Base-by-base conservation (phyloP, 1,140 invertebrate genomes). In the Venustaconcha ellipsiformis region DNA sequence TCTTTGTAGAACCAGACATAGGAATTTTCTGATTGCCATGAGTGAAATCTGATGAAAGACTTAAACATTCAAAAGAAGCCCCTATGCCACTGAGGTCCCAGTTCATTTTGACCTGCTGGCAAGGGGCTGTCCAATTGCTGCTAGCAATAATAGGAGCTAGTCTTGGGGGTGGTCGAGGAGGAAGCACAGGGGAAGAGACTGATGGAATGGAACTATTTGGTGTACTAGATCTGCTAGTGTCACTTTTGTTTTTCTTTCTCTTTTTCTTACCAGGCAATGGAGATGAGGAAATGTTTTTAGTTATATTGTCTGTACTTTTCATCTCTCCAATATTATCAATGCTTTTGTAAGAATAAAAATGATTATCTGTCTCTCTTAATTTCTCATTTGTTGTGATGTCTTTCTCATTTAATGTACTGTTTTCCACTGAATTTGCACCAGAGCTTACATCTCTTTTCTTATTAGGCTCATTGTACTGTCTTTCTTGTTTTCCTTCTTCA, bases 91-190 rank as follows among this genome's bases (percentile, higher is more conserved):
- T 65, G 48, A 20, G 69, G 67, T 56, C 67, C 73, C 58, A 59
- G 73, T 20, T 67, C 48, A 60, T 12, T 60, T 14, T 37, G n/a
- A 20, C 57, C 23, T 13, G 30, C 23, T 17, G 14, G 23, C 18
- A 77, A 67, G 12, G 37, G 20, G 37, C 65, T 67, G 20, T 67
- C 20, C 17, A 26, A 62, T 17, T 57, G 37, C 55, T 72, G 20
- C 56, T 15, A 15, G 48, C 18, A 14, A 57, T 23, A 48, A 77
- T 72, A 18, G 79, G 79, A 48, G 66, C 76, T 55, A 81, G 60
- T 67, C 79, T 73, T 1, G 74, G 70, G 14, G 79, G 76, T 13
- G 79, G 75, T 26, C 71, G 60, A 18, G 73, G 72, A 11, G 72
- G 76, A 55, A 57, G 57, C 14, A 76, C 17, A 8, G 58, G 63